Evolutionary conservation across 2,797 vertebrate genomes (phyloP).

Genomic region (Podarcis lilfordi): DNA sequence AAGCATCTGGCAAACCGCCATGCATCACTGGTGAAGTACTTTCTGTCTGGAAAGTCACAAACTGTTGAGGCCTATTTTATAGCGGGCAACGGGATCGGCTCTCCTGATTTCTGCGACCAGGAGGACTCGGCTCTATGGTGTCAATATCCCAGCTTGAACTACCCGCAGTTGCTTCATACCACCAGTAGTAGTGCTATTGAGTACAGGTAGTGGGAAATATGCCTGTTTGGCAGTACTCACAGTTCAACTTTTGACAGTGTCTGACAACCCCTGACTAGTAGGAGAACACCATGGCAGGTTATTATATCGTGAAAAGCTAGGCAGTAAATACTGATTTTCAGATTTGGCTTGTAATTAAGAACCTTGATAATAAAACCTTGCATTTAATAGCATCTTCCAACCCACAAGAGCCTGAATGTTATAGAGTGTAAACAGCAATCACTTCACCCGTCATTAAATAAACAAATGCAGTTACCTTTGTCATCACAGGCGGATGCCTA

Average conservation of each 20-base stretch:
- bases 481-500: slow-evolving; percentile 20
- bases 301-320: slow-evolving; percentile 6
- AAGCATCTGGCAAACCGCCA: not conserved
- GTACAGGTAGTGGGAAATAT: not conserved
- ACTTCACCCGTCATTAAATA: slow-evolving; percentile 43
- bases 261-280: slow-evolving; percentile 2
- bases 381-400: slow-evolving; percentile 42
- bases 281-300: not conserved
- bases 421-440: slow-evolving; percentile 44
- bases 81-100: not conserved
- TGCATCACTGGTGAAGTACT: not conserved
- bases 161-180: not conserved
- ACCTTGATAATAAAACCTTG: slow-evolving; percentile 17
- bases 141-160: not conserved
- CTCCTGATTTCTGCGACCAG: not conserved
- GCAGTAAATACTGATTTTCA: slow-evolving; percentile 21
- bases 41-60: not conserved
- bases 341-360: slow-evolving; percentile 44
- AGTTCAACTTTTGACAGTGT: not conserved
- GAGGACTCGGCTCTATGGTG: not conserved
- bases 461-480: slow-evolving; percentile 37
- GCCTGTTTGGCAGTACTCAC: not conserved
- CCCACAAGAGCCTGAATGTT: slow-evolving; percentile 15
- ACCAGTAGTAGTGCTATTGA: not conserved
- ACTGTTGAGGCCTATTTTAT: not conserved